Evolutionary conservation across 2,797 vertebrate species (phyloP).

Genomic region (Epinephelus malabaricus): DNA sequence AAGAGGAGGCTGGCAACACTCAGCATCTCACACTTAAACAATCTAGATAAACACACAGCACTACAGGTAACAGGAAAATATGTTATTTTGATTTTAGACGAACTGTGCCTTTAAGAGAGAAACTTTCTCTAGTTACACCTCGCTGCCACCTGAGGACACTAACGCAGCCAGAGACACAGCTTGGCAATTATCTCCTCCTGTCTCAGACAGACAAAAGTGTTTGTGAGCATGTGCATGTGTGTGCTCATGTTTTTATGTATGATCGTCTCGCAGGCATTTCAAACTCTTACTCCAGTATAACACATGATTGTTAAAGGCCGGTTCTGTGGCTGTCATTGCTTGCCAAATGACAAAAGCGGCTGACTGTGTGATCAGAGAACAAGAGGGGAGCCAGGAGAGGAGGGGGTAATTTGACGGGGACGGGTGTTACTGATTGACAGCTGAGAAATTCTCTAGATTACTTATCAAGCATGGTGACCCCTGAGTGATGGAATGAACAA

Average conservation of each 20-base stretch:
- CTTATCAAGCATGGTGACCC: slow-evolving; percentile 32
- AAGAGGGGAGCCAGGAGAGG: slow-evolving; percentile 36
- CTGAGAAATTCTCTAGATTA: slow-evolving; percentile 61
- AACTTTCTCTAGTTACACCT: slow-evolving; percentile 41
- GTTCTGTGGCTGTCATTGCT: slow-evolving; percentile 46
- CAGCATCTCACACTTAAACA: no score
- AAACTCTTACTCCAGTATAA: slow-evolving; percentile 35
- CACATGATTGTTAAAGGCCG: slow-evolving; percentile 42
- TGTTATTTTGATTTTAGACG: no score
- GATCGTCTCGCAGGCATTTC: slow-evolving; percentile 33
- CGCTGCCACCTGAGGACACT: slow-evolving; percentile 35
- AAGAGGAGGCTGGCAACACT: no score
- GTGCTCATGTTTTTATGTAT: slow-evolving; percentile 39
- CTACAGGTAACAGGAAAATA: no score
- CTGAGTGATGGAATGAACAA: slow-evolving; percentile 48
- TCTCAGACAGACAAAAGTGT: slow-evolving; percentile 17
- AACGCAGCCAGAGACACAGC: slow-evolving; percentile 47
- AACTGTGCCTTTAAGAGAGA: slow-evolving; percentile 1
- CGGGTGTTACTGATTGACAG: slow-evolving; percentile 61
- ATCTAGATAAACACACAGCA: no score
- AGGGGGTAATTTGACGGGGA: slow-evolving; percentile 60
- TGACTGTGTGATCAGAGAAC: slow-evolving; percentile 46
- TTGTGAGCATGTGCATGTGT: not conserved
- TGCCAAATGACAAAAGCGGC: slow-evolving; percentile 54
- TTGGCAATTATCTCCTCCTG: slow-evolving; percentile 36